A percentile compares a stretch with the other conserved stretches of the same genome.
These are phyloP conservation scores for Caenorhabditis sp. DNA, from an alignment of 2,888 invertebrate species.

Conservation along the genomic window DNA sequence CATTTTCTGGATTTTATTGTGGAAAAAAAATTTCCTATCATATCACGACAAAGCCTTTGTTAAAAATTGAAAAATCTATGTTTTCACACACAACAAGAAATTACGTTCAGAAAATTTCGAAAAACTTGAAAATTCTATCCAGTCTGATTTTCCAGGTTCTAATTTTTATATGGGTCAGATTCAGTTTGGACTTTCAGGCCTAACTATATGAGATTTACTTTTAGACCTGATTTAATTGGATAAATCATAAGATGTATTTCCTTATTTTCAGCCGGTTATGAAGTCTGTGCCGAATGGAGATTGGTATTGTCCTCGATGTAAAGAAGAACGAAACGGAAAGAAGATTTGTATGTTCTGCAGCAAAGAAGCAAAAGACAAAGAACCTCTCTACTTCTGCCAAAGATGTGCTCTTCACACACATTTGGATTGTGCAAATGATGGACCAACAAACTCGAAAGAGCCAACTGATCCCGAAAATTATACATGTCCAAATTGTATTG, in stretches of 20 bases:
- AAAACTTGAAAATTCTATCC: too few species aligned
- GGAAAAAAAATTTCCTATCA: too few species aligned
- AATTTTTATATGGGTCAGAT: too few species aligned
- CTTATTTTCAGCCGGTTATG: constrained; percentile 82
- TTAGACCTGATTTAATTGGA: background rate
- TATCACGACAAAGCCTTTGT: too few species aligned
- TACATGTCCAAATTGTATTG: constrained; percentile 27
- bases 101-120: too few species aligned
- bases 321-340: constrained; percentile 82
- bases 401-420: constrained; percentile 35
- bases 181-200: too few species aligned
- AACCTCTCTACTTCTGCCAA: constrained; percentile 12
- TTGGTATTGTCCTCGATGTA: constrained; percentile 95
- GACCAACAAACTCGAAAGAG: constrained; percentile 2
- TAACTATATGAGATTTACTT: too few species aligned
- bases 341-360: constrained; percentile 89
- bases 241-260: too few species aligned
- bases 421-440: constrained; percentile 32
- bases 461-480: constrained; percentile 1
- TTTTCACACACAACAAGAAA: too few species aligned
- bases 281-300: constrained; percentile 95
- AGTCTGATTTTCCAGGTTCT: too few species aligned
- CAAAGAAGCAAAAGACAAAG: constrained; percentile 19
- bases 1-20: too few species aligned
- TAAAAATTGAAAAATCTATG: too few species aligned